A percentile compares a stretch with the other conserved stretches of the same genome.
phyloP scores from a whole-genome alignment of 2,888 invertebrate genomes.

The Cephus pulcher region DNA sequence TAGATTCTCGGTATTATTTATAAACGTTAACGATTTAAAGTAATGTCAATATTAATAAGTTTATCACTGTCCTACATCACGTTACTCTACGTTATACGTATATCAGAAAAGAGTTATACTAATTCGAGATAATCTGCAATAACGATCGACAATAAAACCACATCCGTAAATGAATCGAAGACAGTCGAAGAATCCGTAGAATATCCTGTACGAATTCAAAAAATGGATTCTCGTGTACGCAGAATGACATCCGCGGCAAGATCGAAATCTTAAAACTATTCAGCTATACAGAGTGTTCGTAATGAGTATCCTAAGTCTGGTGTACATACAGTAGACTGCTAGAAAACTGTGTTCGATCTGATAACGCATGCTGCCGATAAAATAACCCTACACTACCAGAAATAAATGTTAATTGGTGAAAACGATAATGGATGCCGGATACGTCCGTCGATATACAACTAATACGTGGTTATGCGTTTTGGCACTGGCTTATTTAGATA shows the following conservation, averaged over 20 bases:
- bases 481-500: conserved; percentile 18
- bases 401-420: background rate
- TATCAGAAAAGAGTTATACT: background rate
- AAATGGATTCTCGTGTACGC: background rate
- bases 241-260: background rate
- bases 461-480: conserved; percentile 7
- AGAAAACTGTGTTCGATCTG: conserved; percentile 36
- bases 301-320: conserved; percentile 34
- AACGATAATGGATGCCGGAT: background rate
- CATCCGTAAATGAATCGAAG: background rate
- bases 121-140: background rate
- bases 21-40: background rate
- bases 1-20: background rate
- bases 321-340: conserved; percentile 27
- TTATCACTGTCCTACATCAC: background rate
- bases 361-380: conserved; percentile 33
- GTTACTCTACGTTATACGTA: background rate
- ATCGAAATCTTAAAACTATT: background rate
- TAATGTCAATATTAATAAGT: background rate
- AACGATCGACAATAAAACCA: background rate
- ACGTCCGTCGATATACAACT: conserved; percentile 10
- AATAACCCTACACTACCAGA: conserved; percentile 14
- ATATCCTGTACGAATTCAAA: background rate
- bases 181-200: background rate
- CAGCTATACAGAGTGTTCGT: background rate